These are phyloP conservation scores for Pasiphila rectangulata DNA, from an alignment of 2,888 invertebrate genomes.

Conservation along the genomic window DNA sequence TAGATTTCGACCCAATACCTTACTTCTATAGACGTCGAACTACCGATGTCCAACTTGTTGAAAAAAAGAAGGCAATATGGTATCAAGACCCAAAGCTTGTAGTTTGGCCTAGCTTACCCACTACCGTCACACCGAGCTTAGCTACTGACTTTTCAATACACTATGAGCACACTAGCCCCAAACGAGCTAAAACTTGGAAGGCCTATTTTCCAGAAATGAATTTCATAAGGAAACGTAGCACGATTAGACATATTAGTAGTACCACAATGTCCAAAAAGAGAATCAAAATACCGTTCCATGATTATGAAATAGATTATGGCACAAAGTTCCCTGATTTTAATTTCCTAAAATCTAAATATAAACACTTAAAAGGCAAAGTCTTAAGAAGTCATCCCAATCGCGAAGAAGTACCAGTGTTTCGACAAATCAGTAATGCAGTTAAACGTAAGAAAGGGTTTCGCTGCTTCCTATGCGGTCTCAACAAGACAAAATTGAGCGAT, in stretches of 20 bases:
- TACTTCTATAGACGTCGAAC: not conserved
- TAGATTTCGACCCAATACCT: not conserved
- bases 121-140: not conserved
- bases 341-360: no score
- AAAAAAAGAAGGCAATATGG: not conserved
- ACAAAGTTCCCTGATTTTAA: no score
- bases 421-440: no score
- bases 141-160: not conserved
- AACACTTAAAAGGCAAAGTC: no score
- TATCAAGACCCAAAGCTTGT: not conserved
- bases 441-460: not conserved
- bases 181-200: slow-evolving; percentile 12
- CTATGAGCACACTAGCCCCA: not conserved
- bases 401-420: no score
- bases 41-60: not conserved
- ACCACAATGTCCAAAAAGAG: no score
- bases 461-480: slow-evolving; percentile 43
- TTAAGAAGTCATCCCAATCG: no score
- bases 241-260: no score
- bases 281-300: no score
- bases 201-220: slow-evolving; percentile 16
- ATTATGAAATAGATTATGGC: no score
- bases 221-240: no score
- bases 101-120: not conserved
- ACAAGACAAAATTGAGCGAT: slow-evolving; percentile 23